Base-by-base conservation (phyloP, 2,113 vertebrate species). In the Dascyllus trimaculatus region DNA sequence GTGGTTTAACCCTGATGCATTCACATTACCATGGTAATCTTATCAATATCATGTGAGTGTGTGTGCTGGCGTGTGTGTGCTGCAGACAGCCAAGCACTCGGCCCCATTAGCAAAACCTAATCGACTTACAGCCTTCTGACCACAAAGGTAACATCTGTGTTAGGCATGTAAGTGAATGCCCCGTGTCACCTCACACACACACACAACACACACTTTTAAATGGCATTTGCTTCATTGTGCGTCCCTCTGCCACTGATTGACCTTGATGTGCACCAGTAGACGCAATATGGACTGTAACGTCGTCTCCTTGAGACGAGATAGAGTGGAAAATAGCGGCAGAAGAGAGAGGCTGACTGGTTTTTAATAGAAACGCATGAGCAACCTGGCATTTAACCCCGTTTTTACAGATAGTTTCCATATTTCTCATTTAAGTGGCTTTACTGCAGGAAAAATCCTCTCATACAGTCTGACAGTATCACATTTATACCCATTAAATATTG, bases 111-210 rank as follows among this genome's bases (percentile, higher is more conserved):
- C 15, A 49, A 79, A 89, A 85, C 65, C 84, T 91, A 91, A 91
- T 91, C 82, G 85, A 89, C 87, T 91, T 90, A 84, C 71, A 83
- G 85, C 75, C 81, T 87, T 80, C 80, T 80, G 89, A 91, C 88
- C 91, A 89, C 84, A 85, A 91, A 90, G 89, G 91, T 86, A 90
- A 88, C 92, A 92, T 93, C 91, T 91, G 91, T 86, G 92, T 90
- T 78, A 70, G 82, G 29, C 78, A 53, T 89, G 86, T 91, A 85
- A 84, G 80, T 80, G 84, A 91, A 70, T 29, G 76, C 66, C 82
- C 78, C 22, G 9, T 63, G 71, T 88, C 79, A 72, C 85, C 70
- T 46, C 78, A 13, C 52, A 49, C 82, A 11, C 79, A 70, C 68
- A 68, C 68, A 65, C 60, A 51, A 77, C 66, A 73, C 77, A 38